phyloP scores from a whole-genome alignment of 1,140 invertebrate genomes.

The Tetragonula clypearis region DNA sequence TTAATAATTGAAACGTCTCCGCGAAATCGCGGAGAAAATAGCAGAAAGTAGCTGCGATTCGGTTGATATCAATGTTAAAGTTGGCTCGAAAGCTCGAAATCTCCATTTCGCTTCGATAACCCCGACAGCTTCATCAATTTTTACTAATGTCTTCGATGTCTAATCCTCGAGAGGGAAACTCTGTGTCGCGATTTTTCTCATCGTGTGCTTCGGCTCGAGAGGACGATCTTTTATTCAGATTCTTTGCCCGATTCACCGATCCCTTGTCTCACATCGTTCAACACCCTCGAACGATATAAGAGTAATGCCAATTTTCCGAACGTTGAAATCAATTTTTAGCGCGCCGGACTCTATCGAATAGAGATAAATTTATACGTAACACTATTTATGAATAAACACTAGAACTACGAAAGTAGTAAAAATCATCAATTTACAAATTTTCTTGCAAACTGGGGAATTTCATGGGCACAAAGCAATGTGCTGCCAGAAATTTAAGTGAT shows the following conservation, averaged over 20 bases:
- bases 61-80: constrained; percentile 21
- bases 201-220: background rate
- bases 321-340: background rate
- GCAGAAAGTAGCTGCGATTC: background rate
- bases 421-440: too few species aligned
- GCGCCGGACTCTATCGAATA: too few species aligned
- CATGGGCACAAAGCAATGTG: too few species aligned
- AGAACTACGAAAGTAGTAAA: too few species aligned
- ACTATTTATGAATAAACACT: too few species aligned
- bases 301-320: background rate
- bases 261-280: background rate
- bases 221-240: background rate
- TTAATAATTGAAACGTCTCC: background rate
- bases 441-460: too few species aligned
- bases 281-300: background rate
- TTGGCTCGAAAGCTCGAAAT: background rate
- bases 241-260: background rate
- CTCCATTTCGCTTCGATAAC: background rate
- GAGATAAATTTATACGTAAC: too few species aligned
- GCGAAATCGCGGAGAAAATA: background rate
- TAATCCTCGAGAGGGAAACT: background rate
- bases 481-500: too few species aligned
- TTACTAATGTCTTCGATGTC: background rate
- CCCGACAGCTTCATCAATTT: background rate
- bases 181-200: background rate